Conservation (phyloP, 2,888 invertebrate species). For the Ectemnius cavifrons region DNA sequence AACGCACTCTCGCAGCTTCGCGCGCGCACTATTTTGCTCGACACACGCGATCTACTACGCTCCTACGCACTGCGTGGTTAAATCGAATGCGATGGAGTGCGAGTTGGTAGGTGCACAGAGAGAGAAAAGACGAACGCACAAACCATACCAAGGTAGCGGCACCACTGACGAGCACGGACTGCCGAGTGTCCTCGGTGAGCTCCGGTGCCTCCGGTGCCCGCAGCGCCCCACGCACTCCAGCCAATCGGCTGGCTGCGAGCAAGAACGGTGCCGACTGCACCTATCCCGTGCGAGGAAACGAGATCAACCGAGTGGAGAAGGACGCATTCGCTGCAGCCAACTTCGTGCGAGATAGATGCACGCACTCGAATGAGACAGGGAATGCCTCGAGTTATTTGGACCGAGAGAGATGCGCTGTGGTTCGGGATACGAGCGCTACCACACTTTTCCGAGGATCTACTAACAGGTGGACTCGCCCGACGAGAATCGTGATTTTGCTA, state of each 20-base stretch:
- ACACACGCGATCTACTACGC: no score
- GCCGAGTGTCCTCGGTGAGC: not conserved
- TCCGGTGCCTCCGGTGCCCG: not conserved
- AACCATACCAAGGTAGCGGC: slow-evolving; percentile 58
- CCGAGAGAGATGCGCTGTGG: not conserved
- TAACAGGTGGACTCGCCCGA: slow-evolving; percentile 57
- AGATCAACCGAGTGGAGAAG: not conserved
- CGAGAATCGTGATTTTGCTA: not conserved
- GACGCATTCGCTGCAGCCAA: not conserved
- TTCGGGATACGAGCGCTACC: slow-evolving; percentile 2
- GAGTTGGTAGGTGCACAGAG: not conserved
- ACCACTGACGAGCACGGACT: slow-evolving; percentile 44
- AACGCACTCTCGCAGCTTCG: no score
- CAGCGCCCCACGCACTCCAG: not conserved
- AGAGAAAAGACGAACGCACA: slow-evolving; percentile 20
- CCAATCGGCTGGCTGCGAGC: not conserved
- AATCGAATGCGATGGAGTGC: no score
- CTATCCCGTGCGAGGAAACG: not conserved
- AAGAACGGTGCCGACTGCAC: not conserved
- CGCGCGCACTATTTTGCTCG: no score
- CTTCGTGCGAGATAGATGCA: not conserved
- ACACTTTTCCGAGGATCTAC: slow-evolving; percentile 17
- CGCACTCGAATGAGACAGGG: not conserved
- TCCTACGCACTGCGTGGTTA: no score
- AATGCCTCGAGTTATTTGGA: not conserved